Conservation (phyloP, 92 coral and sea anemone species). For the Umimayanthus chanpuru region DNA sequence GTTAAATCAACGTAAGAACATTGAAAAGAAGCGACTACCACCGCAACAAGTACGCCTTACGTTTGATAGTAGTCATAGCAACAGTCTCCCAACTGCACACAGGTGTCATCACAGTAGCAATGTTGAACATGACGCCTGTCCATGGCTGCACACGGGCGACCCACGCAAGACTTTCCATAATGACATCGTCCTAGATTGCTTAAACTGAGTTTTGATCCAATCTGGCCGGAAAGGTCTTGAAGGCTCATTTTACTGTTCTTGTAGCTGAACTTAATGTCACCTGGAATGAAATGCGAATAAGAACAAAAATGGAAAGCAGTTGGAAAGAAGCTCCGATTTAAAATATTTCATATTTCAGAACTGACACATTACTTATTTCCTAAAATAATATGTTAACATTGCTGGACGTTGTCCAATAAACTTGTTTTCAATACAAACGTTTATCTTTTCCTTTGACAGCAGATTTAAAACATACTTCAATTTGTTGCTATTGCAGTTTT, state of each 20-base stretch:
- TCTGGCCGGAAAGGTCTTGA: neutral
- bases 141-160: neutral
- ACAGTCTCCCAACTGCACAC: conserved; percentile 22
- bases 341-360: neutral
- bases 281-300: neutral
- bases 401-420: too few relatives aligned
- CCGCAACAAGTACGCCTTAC: neutral
- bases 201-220: neutral
- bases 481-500: too few relatives aligned
- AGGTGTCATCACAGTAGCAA: conserved; percentile 29
- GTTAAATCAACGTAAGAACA: too few relatives aligned
- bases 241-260: neutral
- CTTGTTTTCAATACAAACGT: too few relatives aligned
- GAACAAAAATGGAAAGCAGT: neutral
- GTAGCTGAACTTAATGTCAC: conserved; percentile 9
- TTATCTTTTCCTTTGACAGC: too few relatives aligned
- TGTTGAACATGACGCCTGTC: neutral
- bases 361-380: too few relatives aligned
- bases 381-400: too few relatives aligned
- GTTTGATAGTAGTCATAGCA: conserved; percentile 32
- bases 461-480: too few relatives aligned
- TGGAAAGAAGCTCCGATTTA: neutral
- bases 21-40: too few relatives aligned
- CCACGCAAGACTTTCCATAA: neutral
- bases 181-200: neutral